Evolutionary conservation across 1,140 invertebrate genomes (phyloP), one percentile per base, ranked within the genome.

Genomic region (Trachelipus rathkii): DNA sequence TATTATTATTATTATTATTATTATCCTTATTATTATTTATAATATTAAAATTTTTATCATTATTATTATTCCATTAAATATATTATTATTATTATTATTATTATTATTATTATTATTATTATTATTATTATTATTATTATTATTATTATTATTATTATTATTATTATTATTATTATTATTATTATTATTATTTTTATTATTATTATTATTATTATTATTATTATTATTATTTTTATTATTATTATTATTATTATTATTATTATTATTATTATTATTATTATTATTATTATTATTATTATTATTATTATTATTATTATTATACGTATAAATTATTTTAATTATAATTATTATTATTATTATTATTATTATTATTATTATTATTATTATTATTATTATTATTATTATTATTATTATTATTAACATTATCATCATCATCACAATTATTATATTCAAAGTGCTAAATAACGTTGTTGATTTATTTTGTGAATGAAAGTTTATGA

Each of bases 81-180:
- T 60, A 60, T n/a, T 60, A 60, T n/a, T 60, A 60, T n/a, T 60
- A 60, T n/a, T n/a, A 21, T n/a, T 60, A 15, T 60, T n/a, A 15
- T 60, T n/a, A 15, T 33, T 33, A 33, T 33, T 33, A 33, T 6
- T 33, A 33, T 33, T 33, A 33, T 33, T 33, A 33, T 33, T 33
- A 33, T 33, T 33, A 33, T 33, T 1, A 33, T 33, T 33, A 33
- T 33, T 33, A 33, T 33, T 33, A 33, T 33, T 60, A 21, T n/a
- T 60, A 60, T n/a, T 60, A 60, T n/a, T 60, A 60, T n/a, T 60
- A 60, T n/a, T 60, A 60, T n/a, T 60, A 60, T n/a, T 60, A 60
- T n/a, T 60, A 60, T n/a, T 60, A 60, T n/a, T 60, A 60, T n/a
- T 60, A 60, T n/a, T 60, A 60, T n/a, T 60, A 60, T n/a, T 60